Percentiles rank a stretch among this genome's conserved stretches.
Conservation (phyloP, 2,797 vertebrate genomes). For the Eulemur mongoz region DNA sequence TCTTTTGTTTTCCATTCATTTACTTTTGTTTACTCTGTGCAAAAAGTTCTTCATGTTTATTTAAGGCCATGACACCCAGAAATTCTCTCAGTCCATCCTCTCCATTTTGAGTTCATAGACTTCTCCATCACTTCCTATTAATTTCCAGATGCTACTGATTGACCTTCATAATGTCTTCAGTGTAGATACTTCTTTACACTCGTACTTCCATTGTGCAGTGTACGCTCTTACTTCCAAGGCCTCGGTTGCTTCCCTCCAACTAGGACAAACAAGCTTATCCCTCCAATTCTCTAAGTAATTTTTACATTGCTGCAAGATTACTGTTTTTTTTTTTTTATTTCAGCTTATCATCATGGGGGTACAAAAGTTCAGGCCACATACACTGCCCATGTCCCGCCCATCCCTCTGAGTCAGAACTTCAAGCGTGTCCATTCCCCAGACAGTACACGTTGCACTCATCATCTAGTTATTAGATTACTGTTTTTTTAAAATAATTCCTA, state of each 20-base stretch:
- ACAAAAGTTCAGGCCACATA: no score
- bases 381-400: no score
- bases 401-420: no score
- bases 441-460: no score
- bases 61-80: not conserved
- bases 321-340: not conserved
- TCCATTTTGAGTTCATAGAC: not conserved
- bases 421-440: no score
- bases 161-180: not conserved
- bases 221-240: not conserved
- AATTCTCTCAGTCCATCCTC: not conserved
- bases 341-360: no score
- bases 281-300: not conserved
- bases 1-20: not conserved
- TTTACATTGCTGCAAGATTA: not conserved
- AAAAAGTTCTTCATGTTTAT: not conserved
- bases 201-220: not conserved
- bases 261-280: not conserved
- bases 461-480: not conserved
- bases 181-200: not conserved
- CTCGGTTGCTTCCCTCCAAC: not conserved
- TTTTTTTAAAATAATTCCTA: conserved; percentile 2
- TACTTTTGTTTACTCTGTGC: not conserved
- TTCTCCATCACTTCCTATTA: not conserved
- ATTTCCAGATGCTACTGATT: not conserved